These are phyloP conservation scores for Stomatorhinus walkeri DNA, from an alignment of 2,797 vertebrate species.

Conservation along the genomic window DNA sequence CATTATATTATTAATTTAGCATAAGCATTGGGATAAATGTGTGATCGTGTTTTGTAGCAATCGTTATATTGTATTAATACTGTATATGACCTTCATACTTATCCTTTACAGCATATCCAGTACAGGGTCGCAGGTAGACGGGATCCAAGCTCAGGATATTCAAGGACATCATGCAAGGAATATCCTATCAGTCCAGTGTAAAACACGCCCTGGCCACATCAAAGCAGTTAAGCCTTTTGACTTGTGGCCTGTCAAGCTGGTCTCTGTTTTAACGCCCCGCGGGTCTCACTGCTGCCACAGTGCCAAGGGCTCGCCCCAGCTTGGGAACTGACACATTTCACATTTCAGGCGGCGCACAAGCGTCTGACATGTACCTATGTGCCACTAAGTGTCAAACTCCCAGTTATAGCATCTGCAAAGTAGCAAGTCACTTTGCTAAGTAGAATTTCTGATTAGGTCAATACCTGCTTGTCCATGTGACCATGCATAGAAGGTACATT, in stretches of 20 bases:
- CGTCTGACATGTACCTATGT: not conserved
- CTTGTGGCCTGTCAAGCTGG: not conserved
- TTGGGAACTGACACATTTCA: not conserved
- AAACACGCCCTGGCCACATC: not conserved
- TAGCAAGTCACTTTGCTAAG: not conserved
- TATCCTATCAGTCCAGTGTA: not conserved
- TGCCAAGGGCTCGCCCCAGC: not conserved
- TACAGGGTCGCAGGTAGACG: not conserved
- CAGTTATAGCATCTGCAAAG: not conserved
- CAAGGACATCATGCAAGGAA: not conserved
- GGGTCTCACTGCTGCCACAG: not conserved
- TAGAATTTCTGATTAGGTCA: not conserved
- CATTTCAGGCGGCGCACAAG: not conserved
- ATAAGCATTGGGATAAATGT: not conserved
- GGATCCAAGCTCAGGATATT: not conserved
- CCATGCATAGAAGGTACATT: not conserved
- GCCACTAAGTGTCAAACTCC: not conserved
- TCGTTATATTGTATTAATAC: not conserved
- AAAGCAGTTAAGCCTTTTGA: not conserved
- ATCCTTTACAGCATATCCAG: not conserved
- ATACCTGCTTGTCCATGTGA: not conserved
- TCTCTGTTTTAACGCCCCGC: not conserved
- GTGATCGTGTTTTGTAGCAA: not conserved
- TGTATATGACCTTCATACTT: not conserved
- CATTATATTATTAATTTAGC: not conserved